Evolutionary conservation across 30 jellyfish, hydroid and myxozoan species (phyloP).

Genomic region (Nemopilema nomurai): DNA sequence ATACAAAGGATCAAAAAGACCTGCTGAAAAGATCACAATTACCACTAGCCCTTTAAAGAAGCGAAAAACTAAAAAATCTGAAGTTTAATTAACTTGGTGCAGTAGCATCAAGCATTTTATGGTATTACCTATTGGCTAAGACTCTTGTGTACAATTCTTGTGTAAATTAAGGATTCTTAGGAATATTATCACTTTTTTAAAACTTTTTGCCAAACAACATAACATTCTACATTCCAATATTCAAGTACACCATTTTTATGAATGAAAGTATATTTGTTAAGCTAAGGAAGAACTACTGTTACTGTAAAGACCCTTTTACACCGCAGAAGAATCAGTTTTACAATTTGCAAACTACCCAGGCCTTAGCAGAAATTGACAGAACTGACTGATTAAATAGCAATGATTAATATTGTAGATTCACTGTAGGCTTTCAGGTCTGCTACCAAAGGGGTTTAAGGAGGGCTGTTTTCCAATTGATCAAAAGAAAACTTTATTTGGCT

Average conservation of each 20-base stretch:
- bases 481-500: conserved; percentile 1
- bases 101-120: conserved; percentile 8
- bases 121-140: background rate
- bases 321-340: background rate
- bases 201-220: background rate
- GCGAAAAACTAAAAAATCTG: conserved; percentile 32
- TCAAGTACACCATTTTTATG: conserved; percentile 1
- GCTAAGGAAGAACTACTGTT: conserved; percentile 6
- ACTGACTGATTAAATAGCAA: conserved; percentile 13
- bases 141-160: background rate
- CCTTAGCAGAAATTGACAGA: conserved; percentile 9
- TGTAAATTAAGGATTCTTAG: background rate
- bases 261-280: conserved; percentile 10
- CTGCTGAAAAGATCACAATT: conserved; percentile 52
- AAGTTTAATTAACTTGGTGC: conserved; percentile 13
- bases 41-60: conserved; percentile 38
- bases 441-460: conserved; percentile 1
- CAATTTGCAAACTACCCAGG: background rate
- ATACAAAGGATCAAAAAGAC: conserved; percentile 36
- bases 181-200: background rate
- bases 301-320: background rate
- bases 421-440: conserved; percentile 3
- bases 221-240: conserved; percentile 1
- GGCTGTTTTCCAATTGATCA: conserved; percentile 5
- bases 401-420: background rate